A percentile compares a stretch with the other conserved stretches of the same genome.
Conservation (phyloP, 2,888 invertebrate genomes). For the Scrobipalpa costella region DNA sequence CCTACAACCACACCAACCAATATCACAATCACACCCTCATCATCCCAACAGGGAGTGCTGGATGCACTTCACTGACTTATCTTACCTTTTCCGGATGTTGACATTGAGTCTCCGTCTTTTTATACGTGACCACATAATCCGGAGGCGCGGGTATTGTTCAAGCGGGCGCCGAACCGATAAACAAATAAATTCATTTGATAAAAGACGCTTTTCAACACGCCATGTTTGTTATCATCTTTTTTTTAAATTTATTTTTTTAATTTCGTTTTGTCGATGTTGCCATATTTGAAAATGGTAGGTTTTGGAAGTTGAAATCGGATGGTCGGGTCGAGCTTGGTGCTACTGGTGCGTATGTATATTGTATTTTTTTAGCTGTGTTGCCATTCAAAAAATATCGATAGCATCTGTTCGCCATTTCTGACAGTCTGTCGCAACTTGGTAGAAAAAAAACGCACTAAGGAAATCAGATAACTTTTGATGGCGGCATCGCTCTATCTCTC, state of each 20-base stretch:
- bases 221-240: slow-evolving; percentile 73
- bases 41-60: too few species aligned
- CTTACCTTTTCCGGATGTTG: slow-evolving; percentile 57
- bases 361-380: too few species aligned
- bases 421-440: too few species aligned
- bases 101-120: slow-evolving; percentile 54
- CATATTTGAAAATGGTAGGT: background rate
- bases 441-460: too few species aligned
- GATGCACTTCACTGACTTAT: too few species aligned
- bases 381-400: too few species aligned
- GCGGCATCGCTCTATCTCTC: too few species aligned
- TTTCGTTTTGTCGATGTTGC: slow-evolving; percentile 10
- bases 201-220: slow-evolving; percentile 64
- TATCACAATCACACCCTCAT: background rate
- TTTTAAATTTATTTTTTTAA: slow-evolving; percentile 37
- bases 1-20: slow-evolving; percentile 38
- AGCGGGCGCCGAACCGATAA: slow-evolving; percentile 50
- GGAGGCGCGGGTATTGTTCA: slow-evolving; percentile 38
- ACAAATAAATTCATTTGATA: slow-evolving; percentile 53
- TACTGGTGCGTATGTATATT: too few species aligned
- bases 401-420: too few species aligned
- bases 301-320: background rate
- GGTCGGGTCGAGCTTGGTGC: too few species aligned
- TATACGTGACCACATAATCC: slow-evolving; percentile 59
- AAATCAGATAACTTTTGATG: too few species aligned